Base-by-base conservation (phyloP, 2,888 invertebrate species). In the Miltochrista miniata region DNA sequence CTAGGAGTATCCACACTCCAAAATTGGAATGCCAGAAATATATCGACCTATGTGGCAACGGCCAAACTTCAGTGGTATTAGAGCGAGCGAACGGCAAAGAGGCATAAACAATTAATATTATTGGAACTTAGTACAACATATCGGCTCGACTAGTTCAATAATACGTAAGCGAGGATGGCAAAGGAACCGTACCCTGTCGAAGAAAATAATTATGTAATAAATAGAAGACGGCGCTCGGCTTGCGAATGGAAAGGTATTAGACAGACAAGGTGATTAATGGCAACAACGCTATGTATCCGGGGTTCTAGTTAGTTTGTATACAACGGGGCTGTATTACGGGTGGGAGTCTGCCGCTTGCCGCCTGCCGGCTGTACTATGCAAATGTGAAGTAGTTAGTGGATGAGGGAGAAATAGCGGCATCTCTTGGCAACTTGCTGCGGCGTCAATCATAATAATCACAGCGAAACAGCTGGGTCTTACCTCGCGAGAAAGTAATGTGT, bases 151-250 rank as follows among this genome's bases (percentile, higher is more conserved):
- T 74, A 77, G 79, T 78, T 81, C 75, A 72, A 76, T 80, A 81
- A 77, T 76, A 79, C 76, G 74, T 73, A 75, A 77, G 66, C 68
- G 71, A 66, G 71, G 68, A 70, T 70, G 70, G 74, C 63, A 79
- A 79, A 75, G 78, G 73, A 78, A 78, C 73, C 76, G 76, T 76
- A 78, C 74, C 67, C 74, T 80, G 83, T 79, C 81, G 81, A 85
- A 86, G 85, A 87, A 87, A 89, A 86, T 88, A 88, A 88, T 89
- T 88, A 85, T 82, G 80, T 85, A 85, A 83, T 87, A 87, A 87
- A 85, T 81, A 85, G 84, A 79, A 80, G 83, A 80, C 79, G 83
- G 81, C 76, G 81, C 73, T 72, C 74, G 73, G 83, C 76, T 81
- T 81, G 76, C 82, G 85, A 88, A 87, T 85, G 85, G 84, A 84